These are phyloP conservation scores for Clivina fossor DNA, from an alignment of 2,888 invertebrate genomes.

Conservation along the genomic window DNA sequence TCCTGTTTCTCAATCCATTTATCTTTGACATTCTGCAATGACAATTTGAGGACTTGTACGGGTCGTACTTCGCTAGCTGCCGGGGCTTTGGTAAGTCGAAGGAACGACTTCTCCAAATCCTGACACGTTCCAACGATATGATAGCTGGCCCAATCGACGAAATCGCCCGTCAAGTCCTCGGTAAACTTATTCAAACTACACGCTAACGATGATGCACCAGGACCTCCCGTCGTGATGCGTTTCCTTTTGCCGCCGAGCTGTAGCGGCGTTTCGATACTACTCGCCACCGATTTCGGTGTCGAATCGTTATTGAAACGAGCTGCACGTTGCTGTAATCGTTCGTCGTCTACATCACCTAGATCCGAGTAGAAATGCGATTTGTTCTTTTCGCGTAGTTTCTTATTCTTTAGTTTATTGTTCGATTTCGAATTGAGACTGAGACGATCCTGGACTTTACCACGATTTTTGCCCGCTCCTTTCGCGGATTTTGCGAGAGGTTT, in stretches of 20 bases:
- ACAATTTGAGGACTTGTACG: slow-evolving; percentile 77
- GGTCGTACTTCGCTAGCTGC: slow-evolving; percentile 91
- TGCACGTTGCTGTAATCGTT: slow-evolving; percentile 83
- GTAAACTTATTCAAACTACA: slow-evolving; percentile 46
- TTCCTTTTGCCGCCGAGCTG: slow-evolving; percentile 13
- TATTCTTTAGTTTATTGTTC: slow-evolving; percentile 49
- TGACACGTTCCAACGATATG: slow-evolving; percentile 93
- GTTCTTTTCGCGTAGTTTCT: slow-evolving; percentile 55
- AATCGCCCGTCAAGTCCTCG: slow-evolving; percentile 68
- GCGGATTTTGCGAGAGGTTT: slow-evolving; percentile 46
- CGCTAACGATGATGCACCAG: too few species aligned
- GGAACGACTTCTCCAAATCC: slow-evolving; percentile 94
- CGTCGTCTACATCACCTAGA: slow-evolving; percentile 74
- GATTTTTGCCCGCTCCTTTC: slow-evolving; percentile 45
- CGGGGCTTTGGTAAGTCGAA: slow-evolving; percentile 94
- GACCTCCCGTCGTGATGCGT: slow-evolving; percentile 9
- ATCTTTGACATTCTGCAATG: slow-evolving; percentile 86
- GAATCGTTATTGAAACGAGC: slow-evolving; percentile 72
- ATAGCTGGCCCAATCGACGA: slow-evolving; percentile 82
- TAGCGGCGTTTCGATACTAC: slow-evolving; percentile 27
- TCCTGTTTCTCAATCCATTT: slow-evolving; percentile 90
- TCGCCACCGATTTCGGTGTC: slow-evolving; percentile 32
- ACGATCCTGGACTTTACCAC: slow-evolving; percentile 61
- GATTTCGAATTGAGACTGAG: slow-evolving; percentile 51
- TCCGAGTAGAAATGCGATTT: slow-evolving; percentile 65